These are phyloP conservation scores for Heterocephalus glaber DNA, from an alignment of 2,113 vertebrate species.

Conservation along the genomic window DNA sequence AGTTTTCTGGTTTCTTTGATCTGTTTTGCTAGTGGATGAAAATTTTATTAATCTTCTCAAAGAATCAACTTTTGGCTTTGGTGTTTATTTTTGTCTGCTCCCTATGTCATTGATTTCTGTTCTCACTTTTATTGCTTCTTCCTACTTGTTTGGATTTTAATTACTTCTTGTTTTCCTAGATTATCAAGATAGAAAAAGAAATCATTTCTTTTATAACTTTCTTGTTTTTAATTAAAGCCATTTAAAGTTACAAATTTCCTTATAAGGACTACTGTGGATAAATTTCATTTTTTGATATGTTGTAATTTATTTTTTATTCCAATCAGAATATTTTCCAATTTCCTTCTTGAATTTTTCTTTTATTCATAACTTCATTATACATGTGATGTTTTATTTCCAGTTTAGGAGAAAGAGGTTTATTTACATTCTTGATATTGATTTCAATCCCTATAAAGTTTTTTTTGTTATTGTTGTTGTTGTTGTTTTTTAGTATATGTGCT, in stretches of 20 bases:
- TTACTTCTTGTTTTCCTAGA: background rate
- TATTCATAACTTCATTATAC: background rate
- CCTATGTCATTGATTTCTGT: background rate
- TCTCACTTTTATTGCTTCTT: conserved; percentile 33
- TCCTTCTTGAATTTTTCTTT: conserved; percentile 27
- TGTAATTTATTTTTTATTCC: conserved; percentile 5
- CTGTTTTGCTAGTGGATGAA: background rate
- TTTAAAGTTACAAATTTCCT: background rate
- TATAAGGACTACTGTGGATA: background rate
- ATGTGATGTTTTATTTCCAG: background rate
- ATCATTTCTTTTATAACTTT: background rate
- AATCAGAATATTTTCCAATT: conserved; percentile 13
- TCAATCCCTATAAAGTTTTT: background rate
- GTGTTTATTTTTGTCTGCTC: conserved; percentile 15
- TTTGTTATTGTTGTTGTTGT: too few relatives aligned
- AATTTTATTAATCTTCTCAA: conserved; percentile 28
- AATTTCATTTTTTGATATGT: background rate
- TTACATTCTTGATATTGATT: conserved; percentile 10
- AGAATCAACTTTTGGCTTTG: background rate
- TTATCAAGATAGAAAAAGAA: background rate
- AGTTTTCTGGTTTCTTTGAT: conserved; percentile 12
- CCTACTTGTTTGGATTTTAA: background rate
- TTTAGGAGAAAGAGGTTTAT: background rate
- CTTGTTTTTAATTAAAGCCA: background rate
- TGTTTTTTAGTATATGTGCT: too few relatives aligned